Evolutionary conservation across 2,888 invertebrate species (phyloP).

Genomic region (Cheilosia pagana): DNA sequence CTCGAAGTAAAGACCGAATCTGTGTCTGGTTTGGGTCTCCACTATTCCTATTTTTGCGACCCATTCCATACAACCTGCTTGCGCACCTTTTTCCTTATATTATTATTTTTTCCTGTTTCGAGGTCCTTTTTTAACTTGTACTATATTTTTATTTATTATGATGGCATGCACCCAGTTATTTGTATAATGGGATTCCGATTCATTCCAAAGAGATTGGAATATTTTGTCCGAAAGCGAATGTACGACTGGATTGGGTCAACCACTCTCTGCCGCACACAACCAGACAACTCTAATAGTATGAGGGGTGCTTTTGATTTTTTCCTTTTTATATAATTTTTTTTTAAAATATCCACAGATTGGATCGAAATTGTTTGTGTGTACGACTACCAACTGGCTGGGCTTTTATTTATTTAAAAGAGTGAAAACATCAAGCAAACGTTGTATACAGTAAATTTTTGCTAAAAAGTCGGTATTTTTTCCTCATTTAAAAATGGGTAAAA

Average conservation of each 20-base stretch:
- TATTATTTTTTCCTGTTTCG: too few relatives aligned
- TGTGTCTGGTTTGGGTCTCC: too few relatives aligned
- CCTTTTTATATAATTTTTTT: slow-evolving; percentile 9
- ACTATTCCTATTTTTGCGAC: background rate
- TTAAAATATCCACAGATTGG: slow-evolving; percentile 62
- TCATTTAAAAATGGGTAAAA: slow-evolving; percentile 63
- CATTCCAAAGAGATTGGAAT: slow-evolving; percentile 64
- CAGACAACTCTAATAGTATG: background rate
- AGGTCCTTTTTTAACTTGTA: slow-evolving; percentile 37
- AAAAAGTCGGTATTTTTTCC: slow-evolving; percentile 34
- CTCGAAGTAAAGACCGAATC: too few relatives aligned
- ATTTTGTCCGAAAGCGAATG: background rate
- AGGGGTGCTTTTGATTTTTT: background rate
- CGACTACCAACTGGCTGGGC: slow-evolving; percentile 9
- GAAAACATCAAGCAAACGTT: slow-evolving; percentile 7
- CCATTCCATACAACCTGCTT: background rate
- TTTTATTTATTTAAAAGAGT: slow-evolving; percentile 27
- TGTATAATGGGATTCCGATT: slow-evolving; percentile 67
- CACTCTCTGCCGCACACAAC: background rate
- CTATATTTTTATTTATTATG: slow-evolving; percentile 70
- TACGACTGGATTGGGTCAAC: slow-evolving; percentile 11
- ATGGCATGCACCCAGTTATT: slow-evolving; percentile 65
- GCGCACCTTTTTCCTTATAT: background rate
- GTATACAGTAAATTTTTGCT: too few relatives aligned
- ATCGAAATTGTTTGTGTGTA: slow-evolving; percentile 46